Evolutionary conservation across 2,888 invertebrate genomes (phyloP), one percentile per base, ranked within the genome.

Genomic region (Luffia ferchaultella): DNA sequence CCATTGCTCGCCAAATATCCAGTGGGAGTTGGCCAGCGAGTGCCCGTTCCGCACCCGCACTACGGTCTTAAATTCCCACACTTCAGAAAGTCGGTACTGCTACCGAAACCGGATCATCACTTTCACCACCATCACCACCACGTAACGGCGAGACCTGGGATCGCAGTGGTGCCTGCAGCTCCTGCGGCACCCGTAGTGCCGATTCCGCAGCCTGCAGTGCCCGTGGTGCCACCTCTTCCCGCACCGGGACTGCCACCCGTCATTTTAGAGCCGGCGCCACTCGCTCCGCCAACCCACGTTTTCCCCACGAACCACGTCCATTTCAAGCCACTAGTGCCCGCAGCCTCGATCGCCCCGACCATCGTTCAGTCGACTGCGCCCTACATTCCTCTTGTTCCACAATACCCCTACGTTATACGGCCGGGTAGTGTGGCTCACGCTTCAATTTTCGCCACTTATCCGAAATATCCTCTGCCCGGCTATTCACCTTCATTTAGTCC

Each of bases 121-220:
- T 80, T 68, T 53, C 79, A 82, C 54, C 82, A 83, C 54, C 82
- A 83, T 50, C 82, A 82, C 54, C 80, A 82, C 49, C 80, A 82
- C 49, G 63, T 78, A 1, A 62, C 68, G 1, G 74, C 78, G 16
- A 68, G 67, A 41, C 80, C 82, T 0, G 54, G 71, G 0, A 57
- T 77, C 1, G 78, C 77, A 1, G 63, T 76, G 2, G 56, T 68
- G 1, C 71, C 70, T 2, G n/a, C 46, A 0, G 63, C 64, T 7
- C 60, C 62, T 0, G 49, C 62, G 0, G 67, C 67, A 1, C 43
- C 46, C 2, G 45, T 30, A 2, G 49, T 57, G n/a, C 62, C 62
- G 2, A 16, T 51, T 15, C 43, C 52, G 30, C 49, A 48, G 9
- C 46, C 49, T 3, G 18, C 16, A 1, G 20, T 52, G 12, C 49